Conservation (phyloP, 2,113 vertebrate species). For the Telmatochromis sp. region DNA sequence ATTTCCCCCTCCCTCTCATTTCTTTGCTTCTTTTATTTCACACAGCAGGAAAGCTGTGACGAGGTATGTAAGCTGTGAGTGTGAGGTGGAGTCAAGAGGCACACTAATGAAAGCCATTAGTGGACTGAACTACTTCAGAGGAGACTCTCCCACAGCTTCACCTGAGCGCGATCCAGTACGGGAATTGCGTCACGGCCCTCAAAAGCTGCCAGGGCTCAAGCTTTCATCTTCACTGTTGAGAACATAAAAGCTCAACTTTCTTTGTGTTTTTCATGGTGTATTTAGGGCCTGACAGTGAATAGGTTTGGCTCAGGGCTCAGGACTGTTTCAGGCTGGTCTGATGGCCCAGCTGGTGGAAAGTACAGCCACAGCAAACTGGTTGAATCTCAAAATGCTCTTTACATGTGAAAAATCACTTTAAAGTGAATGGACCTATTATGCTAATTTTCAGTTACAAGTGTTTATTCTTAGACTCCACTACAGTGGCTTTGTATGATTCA, state of each 20-base stretch:
- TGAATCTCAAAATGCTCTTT: not conserved
- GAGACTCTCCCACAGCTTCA: not conserved
- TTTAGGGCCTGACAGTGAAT: not conserved
- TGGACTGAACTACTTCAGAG: not conserved
- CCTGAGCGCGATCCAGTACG: not conserved
- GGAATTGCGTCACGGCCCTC: not conserved
- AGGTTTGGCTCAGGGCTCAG: not conserved
- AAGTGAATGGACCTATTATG: not conserved
- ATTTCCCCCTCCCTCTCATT: not conserved
- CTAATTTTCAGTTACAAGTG: not conserved
- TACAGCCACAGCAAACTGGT: not conserved
- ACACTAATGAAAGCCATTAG: constrained; percentile 28
- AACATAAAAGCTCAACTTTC: not conserved
- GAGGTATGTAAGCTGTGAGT: not conserved
- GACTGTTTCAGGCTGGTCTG: not conserved
- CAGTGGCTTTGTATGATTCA: not conserved
- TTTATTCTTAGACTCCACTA: not conserved
- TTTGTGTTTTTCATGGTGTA: not conserved
- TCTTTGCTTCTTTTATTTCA: not conserved
- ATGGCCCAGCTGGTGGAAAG: not conserved
- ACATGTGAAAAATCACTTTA: not conserved
- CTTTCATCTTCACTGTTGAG: not conserved
- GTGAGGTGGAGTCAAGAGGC: not conserved
- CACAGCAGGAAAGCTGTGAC: not conserved
- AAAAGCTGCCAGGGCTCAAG: not conserved